A percentile compares a stretch with the other conserved stretches of the same genome.
These are phyloP conservation scores for Microctenopoma steveboyesi DNA, from an alignment of 2,797 vertebrate species.

Conservation along the genomic window DNA sequence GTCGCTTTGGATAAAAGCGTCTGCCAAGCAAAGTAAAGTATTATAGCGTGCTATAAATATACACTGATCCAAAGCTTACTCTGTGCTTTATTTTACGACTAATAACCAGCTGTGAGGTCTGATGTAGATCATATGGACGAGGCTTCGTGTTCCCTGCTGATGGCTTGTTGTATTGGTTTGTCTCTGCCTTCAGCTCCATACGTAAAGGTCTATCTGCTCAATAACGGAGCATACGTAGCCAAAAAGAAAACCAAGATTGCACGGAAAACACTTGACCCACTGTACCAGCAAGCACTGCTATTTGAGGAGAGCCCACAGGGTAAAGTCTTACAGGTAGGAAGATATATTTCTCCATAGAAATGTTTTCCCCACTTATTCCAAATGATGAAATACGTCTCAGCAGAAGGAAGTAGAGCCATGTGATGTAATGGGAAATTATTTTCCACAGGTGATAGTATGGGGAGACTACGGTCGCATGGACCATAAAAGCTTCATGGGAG, in stretches of 20 bases:
- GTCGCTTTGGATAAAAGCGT: no score
- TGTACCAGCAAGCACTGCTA: slow-evolving; percentile 96
- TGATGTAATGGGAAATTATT: slow-evolving; percentile 14
- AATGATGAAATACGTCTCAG: not conserved
- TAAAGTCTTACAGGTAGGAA: slow-evolving; percentile 97
- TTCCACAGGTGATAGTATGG: slow-evolving; percentile 95
- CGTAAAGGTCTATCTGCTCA: slow-evolving; percentile 97
- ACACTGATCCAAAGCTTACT: not conserved
- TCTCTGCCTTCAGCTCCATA: slow-evolving; percentile 88
- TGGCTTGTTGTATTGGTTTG: slow-evolving; percentile 43
- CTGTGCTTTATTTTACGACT: not conserved
- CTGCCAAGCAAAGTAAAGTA: no score
- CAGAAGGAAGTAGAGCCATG: not conserved
- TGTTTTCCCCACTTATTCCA: not conserved
- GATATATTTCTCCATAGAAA: slow-evolving; percentile 8
- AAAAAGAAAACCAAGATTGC: slow-evolving; percentile 99
- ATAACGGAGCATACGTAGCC: slow-evolving; percentile 96
- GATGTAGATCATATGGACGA: slow-evolving; percentile 10
- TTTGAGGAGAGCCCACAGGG: slow-evolving; percentile 98
- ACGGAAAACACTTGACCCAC: slow-evolving; percentile 96
- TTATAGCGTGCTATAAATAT: no score
- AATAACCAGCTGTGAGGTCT: slow-evolving; percentile 16
- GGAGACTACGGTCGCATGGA: slow-evolving; percentile 99
- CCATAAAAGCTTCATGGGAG: slow-evolving; percentile 99
- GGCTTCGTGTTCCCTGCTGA: slow-evolving; percentile 22